Evolutionary conservation across 2,113 vertebrate species (phyloP).

Genomic region (Labrus mixtus): DNA sequence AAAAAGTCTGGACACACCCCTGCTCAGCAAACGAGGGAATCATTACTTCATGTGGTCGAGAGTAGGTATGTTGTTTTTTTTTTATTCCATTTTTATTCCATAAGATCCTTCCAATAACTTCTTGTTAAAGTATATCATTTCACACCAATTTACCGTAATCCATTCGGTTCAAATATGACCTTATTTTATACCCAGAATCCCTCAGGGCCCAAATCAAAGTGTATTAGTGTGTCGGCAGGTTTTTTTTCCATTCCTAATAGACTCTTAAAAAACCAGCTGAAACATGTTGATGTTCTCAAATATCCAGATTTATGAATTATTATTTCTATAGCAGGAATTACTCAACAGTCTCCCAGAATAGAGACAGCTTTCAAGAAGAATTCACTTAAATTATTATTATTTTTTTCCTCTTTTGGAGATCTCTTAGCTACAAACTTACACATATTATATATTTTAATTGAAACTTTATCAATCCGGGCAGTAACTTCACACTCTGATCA

Average conservation of each 20-base stretch:
- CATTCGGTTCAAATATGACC: neutral
- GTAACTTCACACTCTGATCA: neutral
- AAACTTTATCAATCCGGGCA: neutral
- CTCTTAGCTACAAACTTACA: too few relatives aligned
- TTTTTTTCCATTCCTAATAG: too few relatives aligned
- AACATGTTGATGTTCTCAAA: neutral
- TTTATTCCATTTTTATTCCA: too few relatives aligned
- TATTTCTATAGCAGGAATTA: neutral
- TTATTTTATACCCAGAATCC: neutral
- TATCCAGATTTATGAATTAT: neutral
- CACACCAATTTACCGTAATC: neutral
- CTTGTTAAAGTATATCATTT: neutral
- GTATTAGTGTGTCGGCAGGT: neutral
- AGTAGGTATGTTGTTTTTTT: too few relatives aligned
- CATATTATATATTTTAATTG: too few relatives aligned
- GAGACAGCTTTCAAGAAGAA: too few relatives aligned
- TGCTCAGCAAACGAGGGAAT: too few relatives aligned
- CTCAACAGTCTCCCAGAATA: too few relatives aligned
- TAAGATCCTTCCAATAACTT: neutral
- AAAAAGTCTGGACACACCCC: too few relatives aligned
- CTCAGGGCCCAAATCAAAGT: neutral
- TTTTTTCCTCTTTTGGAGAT: too few relatives aligned
- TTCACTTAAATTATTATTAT: too few relatives aligned
- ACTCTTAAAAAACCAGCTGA: neutral
- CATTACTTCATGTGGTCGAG: too few relatives aligned